phyloP scores from a whole-genome alignment of 2,888 invertebrate species.

The Meiosimyza decipiens region DNA sequence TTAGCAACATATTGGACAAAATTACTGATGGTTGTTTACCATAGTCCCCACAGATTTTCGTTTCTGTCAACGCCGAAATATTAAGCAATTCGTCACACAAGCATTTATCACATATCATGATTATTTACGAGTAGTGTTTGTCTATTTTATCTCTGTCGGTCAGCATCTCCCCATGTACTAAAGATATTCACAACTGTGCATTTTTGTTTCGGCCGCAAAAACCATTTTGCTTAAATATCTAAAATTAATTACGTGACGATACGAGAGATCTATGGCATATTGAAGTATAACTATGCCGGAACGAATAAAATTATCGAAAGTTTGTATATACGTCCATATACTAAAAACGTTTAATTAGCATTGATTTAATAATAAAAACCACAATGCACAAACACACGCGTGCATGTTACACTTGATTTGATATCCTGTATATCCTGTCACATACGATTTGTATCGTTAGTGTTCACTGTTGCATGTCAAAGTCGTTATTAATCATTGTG shows the following conservation, averaged over 20 bases:
- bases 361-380: constrained; percentile 37
- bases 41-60: background rate
- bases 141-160: background rate
- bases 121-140: background rate
- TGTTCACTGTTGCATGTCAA: constrained; percentile 5
- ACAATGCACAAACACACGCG: background rate
- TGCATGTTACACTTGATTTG: constrained; percentile 33
- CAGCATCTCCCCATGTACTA: background rate
- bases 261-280: background rate
- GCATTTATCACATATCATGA: constrained; percentile 10
- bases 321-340: constrained; percentile 9
- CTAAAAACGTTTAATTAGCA: constrained; percentile 33
- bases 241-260: constrained; percentile 12
- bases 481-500: constrained; percentile 47
- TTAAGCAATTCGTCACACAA: constrained; percentile 27
- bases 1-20: background rate
- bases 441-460: background rate
- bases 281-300: background rate
- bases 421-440: constrained; percentile 29
- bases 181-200: too few relatives aligned
- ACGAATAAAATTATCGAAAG: constrained; percentile 9
- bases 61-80: background rate
- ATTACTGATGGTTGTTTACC: constrained; percentile 15
- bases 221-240: constrained; percentile 24
- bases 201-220: background rate